phyloP scores from a whole-genome alignment of 2,888 invertebrate species.

The Parelbella ahira region DNA sequence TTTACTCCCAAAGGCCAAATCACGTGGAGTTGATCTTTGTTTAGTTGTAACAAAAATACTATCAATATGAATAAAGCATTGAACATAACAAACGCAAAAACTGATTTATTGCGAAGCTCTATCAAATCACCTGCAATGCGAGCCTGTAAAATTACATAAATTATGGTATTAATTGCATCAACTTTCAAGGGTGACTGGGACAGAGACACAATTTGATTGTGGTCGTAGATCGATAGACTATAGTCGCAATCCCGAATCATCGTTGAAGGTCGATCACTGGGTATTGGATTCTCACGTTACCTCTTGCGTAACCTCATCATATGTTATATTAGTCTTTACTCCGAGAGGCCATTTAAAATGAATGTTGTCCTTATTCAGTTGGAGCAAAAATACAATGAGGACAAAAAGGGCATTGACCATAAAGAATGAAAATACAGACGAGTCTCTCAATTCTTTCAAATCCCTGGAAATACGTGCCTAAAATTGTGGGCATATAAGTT shows the following conservation, averaged over 20 bases:
- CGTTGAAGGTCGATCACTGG: constrained; percentile 69
- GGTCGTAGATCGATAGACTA: too few relatives aligned
- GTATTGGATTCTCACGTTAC: constrained; percentile 84
- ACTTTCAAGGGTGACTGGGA: constrained; percentile 81
- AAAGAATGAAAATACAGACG: constrained; percentile 97
- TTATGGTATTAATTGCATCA: constrained; percentile 64
- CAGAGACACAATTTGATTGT: constrained; percentile 36
- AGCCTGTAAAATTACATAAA: constrained; percentile 85
- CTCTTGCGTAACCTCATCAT: constrained; percentile 94
- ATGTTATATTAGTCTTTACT: constrained; percentile 95
- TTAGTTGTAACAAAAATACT: constrained; percentile 99
- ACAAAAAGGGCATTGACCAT: constrained; percentile 99
- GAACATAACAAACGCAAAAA: constrained; percentile 99
- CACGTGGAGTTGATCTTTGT: constrained; percentile 98
- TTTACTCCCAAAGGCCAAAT: constrained; percentile 98
- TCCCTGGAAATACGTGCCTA: constrained; percentile 95
- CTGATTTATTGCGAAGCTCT: constrained; percentile 97
- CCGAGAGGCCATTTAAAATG: constrained; percentile 98
- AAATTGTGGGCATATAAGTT: constrained; percentile 71
- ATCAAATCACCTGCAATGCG: constrained; percentile 94
- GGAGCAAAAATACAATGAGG: constrained; percentile 98
- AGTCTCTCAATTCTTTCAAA: constrained; percentile 96
- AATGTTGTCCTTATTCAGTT: constrained; percentile 97
- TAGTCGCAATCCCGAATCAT: constrained; percentile 60
- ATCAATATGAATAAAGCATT: constrained; percentile 99